These are phyloP conservation scores for Cryptocephalus moraei DNA, from an alignment of 2,888 invertebrate species.

Conservation along the genomic window DNA sequence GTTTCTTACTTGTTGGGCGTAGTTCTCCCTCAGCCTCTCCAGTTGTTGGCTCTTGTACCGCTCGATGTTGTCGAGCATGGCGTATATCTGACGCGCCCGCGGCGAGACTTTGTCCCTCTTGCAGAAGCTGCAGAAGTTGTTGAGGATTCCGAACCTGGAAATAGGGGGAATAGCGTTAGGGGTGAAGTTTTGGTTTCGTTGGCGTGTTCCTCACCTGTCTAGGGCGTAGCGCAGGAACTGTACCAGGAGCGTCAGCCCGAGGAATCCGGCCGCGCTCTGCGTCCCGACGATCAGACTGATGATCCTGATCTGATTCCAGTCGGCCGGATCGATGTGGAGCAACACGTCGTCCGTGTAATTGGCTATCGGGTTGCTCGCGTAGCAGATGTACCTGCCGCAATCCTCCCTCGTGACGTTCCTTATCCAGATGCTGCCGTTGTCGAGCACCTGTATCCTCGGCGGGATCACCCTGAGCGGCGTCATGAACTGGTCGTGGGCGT, in stretches of 20 bases:
- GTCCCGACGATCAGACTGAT: slow-evolving; percentile 75
- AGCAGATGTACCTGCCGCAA: slow-evolving; percentile 77
- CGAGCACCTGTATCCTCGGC: slow-evolving; percentile 58
- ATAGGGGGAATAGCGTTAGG: slow-evolving; percentile 4
- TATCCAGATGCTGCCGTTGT: slow-evolving; percentile 32
- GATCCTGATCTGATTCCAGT: slow-evolving; percentile 74
- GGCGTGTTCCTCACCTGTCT: slow-evolving; percentile 48
- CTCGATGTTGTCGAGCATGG: slow-evolving; percentile 84
- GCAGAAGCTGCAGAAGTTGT: slow-evolving; percentile 68
- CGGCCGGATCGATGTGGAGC: slow-evolving; percentile 75
- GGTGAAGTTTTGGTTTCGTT: not conserved
- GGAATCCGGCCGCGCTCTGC: slow-evolving; percentile 67
- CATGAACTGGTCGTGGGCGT: slow-evolving; percentile 45
- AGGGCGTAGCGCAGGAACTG: slow-evolving; percentile 65
- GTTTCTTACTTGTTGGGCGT: slow-evolving; percentile 66
- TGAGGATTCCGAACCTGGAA: slow-evolving; percentile 60
- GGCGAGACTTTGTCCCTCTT: slow-evolving; percentile 59
- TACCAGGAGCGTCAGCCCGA: slow-evolving; percentile 67
- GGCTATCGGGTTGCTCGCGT: slow-evolving; percentile 73
- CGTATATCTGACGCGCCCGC: slow-evolving; percentile 72
- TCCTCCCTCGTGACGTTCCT: slow-evolving; percentile 59
- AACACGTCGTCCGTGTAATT: slow-evolving; percentile 67
- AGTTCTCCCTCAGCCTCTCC: slow-evolving; percentile 82
- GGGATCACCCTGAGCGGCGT: slow-evolving; percentile 34
- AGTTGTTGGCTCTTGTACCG: slow-evolving; percentile 82